A percentile compares a stretch with the other conserved stretches of the same genome.
These are phyloP conservation scores for Balearica regulorum DNA, from an alignment of 2,797 vertebrate genomes.

Conservation along the genomic window DNA sequence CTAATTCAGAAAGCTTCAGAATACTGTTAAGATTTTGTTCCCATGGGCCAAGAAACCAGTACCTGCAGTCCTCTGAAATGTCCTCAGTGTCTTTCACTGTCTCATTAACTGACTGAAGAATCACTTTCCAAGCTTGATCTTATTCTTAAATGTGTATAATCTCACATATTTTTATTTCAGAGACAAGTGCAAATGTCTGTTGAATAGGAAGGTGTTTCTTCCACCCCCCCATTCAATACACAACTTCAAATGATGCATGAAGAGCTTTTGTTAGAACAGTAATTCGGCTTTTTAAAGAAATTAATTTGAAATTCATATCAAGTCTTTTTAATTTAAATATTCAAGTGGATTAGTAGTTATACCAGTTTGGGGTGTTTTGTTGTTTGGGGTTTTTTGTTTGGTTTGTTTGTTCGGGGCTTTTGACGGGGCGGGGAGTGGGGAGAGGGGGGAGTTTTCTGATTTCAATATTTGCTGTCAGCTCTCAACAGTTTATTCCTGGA, in stretches of 20 bases:
- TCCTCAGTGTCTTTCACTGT: background rate
- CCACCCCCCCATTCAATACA: background rate
- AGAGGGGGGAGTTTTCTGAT: too few species aligned
- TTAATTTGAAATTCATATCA: background rate
- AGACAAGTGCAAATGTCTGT: background rate
- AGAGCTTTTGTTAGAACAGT: background rate
- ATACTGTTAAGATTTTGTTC: background rate
- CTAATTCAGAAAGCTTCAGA: background rate
- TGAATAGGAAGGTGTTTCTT: background rate
- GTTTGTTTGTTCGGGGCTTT: background rate
- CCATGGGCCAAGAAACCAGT: background rate
- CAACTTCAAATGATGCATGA: background rate
- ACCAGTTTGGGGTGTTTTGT: background rate
- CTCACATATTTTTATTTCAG: background rate
- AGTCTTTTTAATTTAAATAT: background rate
- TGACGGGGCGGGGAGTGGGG: too few species aligned
- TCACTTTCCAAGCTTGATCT: background rate
- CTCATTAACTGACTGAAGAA: background rate
- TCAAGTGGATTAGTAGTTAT: background rate
- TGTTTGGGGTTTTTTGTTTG: too few species aligned
- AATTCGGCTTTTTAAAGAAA: background rate
- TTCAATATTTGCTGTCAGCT: background rate
- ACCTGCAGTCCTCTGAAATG: background rate
- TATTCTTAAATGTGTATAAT: background rate
- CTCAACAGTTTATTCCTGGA: background rate